Base-by-base conservation (phyloP, 2,888 invertebrate genomes). In the Dione juno region DNA sequence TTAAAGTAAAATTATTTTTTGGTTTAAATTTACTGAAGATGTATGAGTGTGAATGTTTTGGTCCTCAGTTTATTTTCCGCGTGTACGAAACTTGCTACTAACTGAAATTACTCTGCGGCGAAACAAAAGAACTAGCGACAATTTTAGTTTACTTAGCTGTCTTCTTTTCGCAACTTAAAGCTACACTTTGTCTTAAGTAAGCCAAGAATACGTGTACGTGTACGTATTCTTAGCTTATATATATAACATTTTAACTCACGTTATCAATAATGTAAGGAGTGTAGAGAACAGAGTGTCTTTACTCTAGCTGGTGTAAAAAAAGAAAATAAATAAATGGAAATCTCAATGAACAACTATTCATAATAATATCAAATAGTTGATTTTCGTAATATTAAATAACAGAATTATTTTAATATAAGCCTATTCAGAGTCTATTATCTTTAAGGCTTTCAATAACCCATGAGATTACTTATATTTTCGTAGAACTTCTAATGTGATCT, bases 111-210 rank as follows among this genome's bases (percentile, higher is more conserved):
- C 11, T 50, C 10, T 21, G 13, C 21, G 21, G 3, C 13, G 6
- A 13, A 21, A 52, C 21, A 52, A 21, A 52, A 52, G 50, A 50
- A 13, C 21, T 11, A 52, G 0, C 7, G 21, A 28, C 21, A 13
- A 14, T 28, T 28, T 21, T 14, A 28, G 53, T 28, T 53, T 8
- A 28, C 28, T 53, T 7, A 53, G 28, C 13, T 28, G 14, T 14
- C 13, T 16, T 21, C 3, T 21, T 52, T 52, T 5, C n/a, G n/a
- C n/a, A 53, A 53, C 28, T 52, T 52, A 52, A 13, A 52, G 7
- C 52, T 53, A 54, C n/a, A 35, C 14, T 35, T 54, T 35, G 35
- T 48, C n/a, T 35, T 35, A 54, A 54, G n/a, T 54, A 35, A 21
- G 2, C 14, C 14, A 21, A 53, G 28, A 21, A 21, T 13, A 52